Base-by-base conservation (phyloP, 1,140 invertebrate genomes). In the Nebria ingens region DNA sequence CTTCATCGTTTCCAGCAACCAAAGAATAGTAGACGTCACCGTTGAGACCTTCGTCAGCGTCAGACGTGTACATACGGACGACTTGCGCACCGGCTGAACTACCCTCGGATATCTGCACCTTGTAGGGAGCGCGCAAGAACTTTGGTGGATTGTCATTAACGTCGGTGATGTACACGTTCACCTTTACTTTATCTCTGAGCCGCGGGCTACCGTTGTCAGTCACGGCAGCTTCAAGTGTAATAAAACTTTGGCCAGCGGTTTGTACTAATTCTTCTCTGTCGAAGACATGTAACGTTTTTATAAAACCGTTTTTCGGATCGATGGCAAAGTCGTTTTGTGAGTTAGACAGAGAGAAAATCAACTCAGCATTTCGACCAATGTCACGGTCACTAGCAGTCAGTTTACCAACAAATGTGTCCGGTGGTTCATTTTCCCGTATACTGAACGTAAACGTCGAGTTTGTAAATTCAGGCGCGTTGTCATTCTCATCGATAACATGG, bases 401-500 rank as follows among this genome's bases (percentile, higher is more conserved):
- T 74, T 89, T 91, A 0, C 91, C 91, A 2, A 97, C 88, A 69
- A 92, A 93, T 0, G 89, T 89, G 69, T 93, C 89, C 0, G 84
- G 78, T 1, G 86, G 85, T 63, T 91, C 88, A 68, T 94, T 94
- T 74, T 95, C 92, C n/a, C 82, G 78, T 3, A 94, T 80, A 67
- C 80, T 84, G 65, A 93, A 92, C 38, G 82, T 83, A 65, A 93
- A 92, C 2, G 87, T 92, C 2, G 81, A 81, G 63, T 93, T 93
- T 1, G 81, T 85, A 67, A 93, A 93, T 65, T 87, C 80, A 0
- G 96, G 96, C 15, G 84, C 80, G 67, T 98, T 97, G 70, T 98
- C 95, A 69, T 98, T 98, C 70, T 93, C 93, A 73, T 98, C 96
- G 23, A 93, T 84, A 1, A 98, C 83, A 65, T 95, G 88, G 42